phyloP scores from a whole-genome alignment of 2,888 invertebrate genomes.

The Acanthosepion pharaonis region DNA sequence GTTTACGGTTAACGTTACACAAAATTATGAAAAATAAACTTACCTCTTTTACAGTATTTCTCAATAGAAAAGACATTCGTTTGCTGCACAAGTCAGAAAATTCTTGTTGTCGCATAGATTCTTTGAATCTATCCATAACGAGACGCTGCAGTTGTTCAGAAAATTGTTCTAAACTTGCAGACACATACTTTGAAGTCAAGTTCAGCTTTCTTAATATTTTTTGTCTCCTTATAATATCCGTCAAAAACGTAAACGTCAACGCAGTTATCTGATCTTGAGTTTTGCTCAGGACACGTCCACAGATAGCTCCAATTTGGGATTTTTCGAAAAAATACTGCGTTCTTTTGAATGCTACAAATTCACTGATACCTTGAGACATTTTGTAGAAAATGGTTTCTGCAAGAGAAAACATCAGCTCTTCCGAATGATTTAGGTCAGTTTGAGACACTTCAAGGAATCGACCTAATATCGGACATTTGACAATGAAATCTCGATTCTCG shows the following conservation, averaged over 20 bases:
- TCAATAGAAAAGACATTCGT: not conserved
- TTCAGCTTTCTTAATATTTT: not conserved
- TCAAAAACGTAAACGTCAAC: not conserved
- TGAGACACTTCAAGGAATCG: not conserved
- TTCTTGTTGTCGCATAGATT: not conserved
- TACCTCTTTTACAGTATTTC: not conserved
- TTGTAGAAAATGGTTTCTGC: not conserved
- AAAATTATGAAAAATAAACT: not conserved
- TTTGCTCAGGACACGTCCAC: not conserved
- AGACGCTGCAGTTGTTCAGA: not conserved
- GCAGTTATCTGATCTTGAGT: not conserved
- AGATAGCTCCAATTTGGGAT: not conserved
- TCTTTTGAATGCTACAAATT: not conserved
- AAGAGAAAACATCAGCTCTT: not conserved
- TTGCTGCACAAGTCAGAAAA: not conserved
- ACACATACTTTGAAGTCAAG: not conserved
- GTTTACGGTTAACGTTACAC: too few species aligned
- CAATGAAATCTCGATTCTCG: not conserved
- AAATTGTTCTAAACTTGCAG: not conserved
- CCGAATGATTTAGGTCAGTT: not conserved
- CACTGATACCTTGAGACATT: not conserved
- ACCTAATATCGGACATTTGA: not conserved
- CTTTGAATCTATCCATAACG: not conserved
- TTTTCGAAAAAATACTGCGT: not conserved
- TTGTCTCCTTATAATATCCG: not conserved